Evolutionary conservation across 2,888 invertebrate genomes (phyloP), one percentile per base, ranked within the genome.

Genomic region (Lampropteryx suffumata): DNA sequence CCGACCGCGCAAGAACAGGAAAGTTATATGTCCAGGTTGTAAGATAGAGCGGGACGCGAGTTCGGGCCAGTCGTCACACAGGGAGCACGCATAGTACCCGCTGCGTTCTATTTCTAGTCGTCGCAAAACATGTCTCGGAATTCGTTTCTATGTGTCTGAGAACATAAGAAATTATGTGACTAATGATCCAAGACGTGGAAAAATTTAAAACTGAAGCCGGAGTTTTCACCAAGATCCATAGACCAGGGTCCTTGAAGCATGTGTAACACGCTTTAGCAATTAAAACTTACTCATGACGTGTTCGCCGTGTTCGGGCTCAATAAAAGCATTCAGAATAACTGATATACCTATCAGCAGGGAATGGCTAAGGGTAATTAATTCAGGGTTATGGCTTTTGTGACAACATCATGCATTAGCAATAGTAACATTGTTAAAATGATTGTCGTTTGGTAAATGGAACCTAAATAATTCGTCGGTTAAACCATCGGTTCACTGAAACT

Each of bases 41-140:
- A 67, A 68, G 85, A 64, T 50, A 67, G 85, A 88, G 76, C 69
- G 81, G 76, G 89, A 89, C 67, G 76, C 61, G 64, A 74, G 70
- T 64, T 68, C 64, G 64, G 65, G 68, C 73, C 69, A 46, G 73
- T 75, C 86, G 84, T 85, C 85, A 83, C 85, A 75, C 82, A 80
- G 84, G 81, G 83, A 85, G 79, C 82, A 80, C 82, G 77, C 76
- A 79, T 83, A 82, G 81, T 85, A 77, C 81, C 87, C 85, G 86
- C 86, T 85, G 79, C 80, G 82, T 82, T 84, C 88, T 89, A 89
- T 89, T 89, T 88, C 78, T 79, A 86, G 74, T 64, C 87, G 87
- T 87, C 88, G 88, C 87, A 77, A 80, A 86, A 86, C 86, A 87
- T 88, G 89, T 89, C 89, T 89, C 89, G 89, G 87, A 87, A 88